Evolutionary conservation across 2,797 vertebrate genomes (phyloP).

Genomic region (Odontamblyopus lacepedii): DNA sequence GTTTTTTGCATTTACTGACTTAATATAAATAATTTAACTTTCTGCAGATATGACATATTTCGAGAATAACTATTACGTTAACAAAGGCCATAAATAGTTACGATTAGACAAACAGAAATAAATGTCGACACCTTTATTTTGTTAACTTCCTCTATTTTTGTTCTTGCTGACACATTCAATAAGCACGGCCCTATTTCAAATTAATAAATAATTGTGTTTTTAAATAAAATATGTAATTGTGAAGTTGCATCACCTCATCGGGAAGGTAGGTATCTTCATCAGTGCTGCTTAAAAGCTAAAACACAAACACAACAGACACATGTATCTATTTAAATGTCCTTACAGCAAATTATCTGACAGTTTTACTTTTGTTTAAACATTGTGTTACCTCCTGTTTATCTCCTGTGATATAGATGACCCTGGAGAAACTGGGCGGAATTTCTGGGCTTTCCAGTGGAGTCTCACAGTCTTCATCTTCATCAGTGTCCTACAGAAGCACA

Average conservation of each 20-base stretch:
- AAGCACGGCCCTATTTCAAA: no score
- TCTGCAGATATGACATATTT: no score
- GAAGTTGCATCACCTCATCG: slow-evolving; percentile 55
- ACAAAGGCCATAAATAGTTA: no score
- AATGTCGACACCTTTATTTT: no score
- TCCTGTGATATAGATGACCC: slow-evolving; percentile 57
- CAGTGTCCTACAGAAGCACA: slow-evolving; percentile 44
- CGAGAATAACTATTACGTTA: no score
- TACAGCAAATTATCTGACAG: background rate
- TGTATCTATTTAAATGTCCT: background rate
- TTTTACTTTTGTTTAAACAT: background rate
- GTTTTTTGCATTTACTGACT: no score
- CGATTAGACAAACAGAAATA: no score
- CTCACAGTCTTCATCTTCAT: slow-evolving; percentile 42
- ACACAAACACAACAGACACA: slow-evolving; percentile 10
- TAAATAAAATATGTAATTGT: no score
- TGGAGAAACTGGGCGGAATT: slow-evolving; percentile 57
- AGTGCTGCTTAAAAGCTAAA: slow-evolving; percentile 73
- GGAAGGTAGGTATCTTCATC: slow-evolving; percentile 73
- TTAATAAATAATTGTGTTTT: no score
- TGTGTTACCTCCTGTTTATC: slow-evolving; percentile 66
- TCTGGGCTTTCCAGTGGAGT: slow-evolving; percentile 58
- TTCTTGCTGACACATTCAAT: no score
- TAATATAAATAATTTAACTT: no score
- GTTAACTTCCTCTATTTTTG: no score